A percentile compares a stretch with the other conserved stretches of the same genome.
phyloP scores from a whole-genome alignment of 2,113 vertebrate species.

The Orycteropus afer region DNA sequence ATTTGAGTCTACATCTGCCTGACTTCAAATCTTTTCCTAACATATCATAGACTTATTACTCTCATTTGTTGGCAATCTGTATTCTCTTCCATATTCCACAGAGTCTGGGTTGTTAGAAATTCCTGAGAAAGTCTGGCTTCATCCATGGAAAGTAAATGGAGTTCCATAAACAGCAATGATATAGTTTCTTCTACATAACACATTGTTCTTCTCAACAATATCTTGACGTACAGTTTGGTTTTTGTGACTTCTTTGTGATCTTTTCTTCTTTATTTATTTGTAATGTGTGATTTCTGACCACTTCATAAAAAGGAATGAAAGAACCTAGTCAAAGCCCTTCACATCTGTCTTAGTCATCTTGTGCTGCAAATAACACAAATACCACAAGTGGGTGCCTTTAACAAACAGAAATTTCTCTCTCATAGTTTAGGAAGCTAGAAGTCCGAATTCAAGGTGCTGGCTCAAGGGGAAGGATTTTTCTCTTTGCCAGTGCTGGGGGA shows the following conservation, averaged over 20 bases:
- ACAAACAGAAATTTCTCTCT: neutral
- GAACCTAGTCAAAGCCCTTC: neutral
- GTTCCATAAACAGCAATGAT: neutral
- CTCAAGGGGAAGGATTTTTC: neutral
- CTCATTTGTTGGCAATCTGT: neutral
- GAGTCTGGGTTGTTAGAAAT: neutral
- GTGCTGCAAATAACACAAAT: neutral
- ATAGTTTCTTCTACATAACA: neutral
- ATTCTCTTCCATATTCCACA: neutral
- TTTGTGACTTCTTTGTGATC: neutral
- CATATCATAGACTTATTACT: neutral
- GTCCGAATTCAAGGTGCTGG: neutral
- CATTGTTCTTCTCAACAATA: neutral
- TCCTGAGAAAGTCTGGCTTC: constrained; percentile 10
- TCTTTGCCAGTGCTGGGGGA: neutral
- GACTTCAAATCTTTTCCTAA: neutral
- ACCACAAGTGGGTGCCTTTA: neutral
- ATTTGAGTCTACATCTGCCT: neutral
- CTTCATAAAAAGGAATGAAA: neutral
- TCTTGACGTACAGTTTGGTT: neutral
- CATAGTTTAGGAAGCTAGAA: neutral
- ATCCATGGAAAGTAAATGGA: neutral
- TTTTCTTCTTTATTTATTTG: neutral
- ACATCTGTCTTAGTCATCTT: neutral
- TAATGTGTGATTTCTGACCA: neutral